Evolutionary conservation across 53 echinoderm and acorn worm genomes (phyloP).

Genomic region (Mesocentrotus franciscanus): DNA sequence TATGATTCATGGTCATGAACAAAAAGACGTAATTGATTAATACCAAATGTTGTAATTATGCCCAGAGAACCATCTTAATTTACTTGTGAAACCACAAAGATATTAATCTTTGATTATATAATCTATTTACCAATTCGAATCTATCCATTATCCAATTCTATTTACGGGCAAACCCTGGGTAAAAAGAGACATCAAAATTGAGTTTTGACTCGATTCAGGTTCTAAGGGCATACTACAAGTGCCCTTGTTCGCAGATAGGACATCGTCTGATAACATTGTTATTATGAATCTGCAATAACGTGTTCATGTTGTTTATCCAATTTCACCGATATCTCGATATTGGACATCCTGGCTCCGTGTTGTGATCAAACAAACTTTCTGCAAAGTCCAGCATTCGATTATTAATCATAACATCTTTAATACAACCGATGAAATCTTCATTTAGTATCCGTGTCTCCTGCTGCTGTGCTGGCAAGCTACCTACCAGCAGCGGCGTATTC

Average conservation of each 20-base stretch:
- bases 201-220: not conserved
- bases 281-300: not conserved
- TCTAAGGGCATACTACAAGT: not conserved
- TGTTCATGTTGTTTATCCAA: not conserved
- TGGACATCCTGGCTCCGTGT: conserved; percentile 83
- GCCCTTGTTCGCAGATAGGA: not conserved
- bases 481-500: conserved; percentile 86
- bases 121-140: not conserved
- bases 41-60: no score
- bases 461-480: conserved; percentile 83
- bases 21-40: no score
- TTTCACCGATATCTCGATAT: conserved; percentile 57
- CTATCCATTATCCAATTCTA: not conserved
- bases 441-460: conserved; percentile 86
- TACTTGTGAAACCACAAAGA: no score
- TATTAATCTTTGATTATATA: no score
- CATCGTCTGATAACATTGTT: not conserved
- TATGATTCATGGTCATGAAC: not conserved
- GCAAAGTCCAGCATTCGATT: conserved; percentile 78
- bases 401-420: conserved; percentile 85
- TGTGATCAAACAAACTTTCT: conserved; percentile 71
- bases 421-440: conserved; percentile 85
- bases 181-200: not conserved
- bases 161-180: not conserved
- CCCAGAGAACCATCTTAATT: no score